Evolutionary conservation across 1,140 invertebrate genomes (phyloP).

Genomic region (Asbolus verrucosus): DNA sequence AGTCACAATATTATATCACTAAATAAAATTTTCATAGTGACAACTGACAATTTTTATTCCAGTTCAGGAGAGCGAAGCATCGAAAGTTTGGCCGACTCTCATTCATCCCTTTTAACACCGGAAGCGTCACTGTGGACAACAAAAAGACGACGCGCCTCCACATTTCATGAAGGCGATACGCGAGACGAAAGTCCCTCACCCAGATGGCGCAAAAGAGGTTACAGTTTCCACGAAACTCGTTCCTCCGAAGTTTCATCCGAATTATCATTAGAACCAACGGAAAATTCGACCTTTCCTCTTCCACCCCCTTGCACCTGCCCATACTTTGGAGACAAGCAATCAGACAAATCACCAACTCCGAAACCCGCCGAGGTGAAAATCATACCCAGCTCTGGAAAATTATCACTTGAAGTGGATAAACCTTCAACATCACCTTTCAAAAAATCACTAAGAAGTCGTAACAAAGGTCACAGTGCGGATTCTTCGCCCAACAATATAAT

Average conservation of each 20-base stretch:
- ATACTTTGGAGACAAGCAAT: slow-evolving; percentile 76
- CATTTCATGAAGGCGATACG: slow-evolving; percentile 67
- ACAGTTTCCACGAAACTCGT: slow-evolving; percentile 67
- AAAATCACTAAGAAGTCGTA: slow-evolving; percentile 45
- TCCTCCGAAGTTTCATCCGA: slow-evolving; percentile 24
- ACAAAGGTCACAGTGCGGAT: slow-evolving; percentile 52
- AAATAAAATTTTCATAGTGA: too few relatives aligned
- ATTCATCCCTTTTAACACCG: slow-evolving; percentile 54
- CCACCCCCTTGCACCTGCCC: slow-evolving; percentile 82
- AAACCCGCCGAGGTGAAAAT: slow-evolving; percentile 69
- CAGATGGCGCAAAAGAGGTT: slow-evolving; percentile 64
- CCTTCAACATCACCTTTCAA: slow-evolving; percentile 54
- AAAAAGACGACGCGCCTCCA: slow-evolving; percentile 67
- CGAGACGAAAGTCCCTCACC: slow-evolving; percentile 62
- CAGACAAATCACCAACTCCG: slow-evolving; percentile 65
- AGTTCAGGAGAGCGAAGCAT: slow-evolving; percentile 56
- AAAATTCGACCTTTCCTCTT: slow-evolving; percentile 65
- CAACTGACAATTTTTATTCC: slow-evolving; percentile 41
- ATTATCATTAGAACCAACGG: slow-evolving; percentile 41
- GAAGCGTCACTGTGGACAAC: slow-evolving; percentile 56
- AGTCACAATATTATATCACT: too few relatives aligned
- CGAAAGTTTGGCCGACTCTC: slow-evolving; percentile 57
- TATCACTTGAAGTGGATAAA: slow-evolving; percentile 57
- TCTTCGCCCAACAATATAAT: slow-evolving; percentile 63
- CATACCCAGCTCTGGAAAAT: slow-evolving; percentile 60